Conservation (phyloP, 2,888 invertebrate genomes). For the Perdita meconis region DNA sequence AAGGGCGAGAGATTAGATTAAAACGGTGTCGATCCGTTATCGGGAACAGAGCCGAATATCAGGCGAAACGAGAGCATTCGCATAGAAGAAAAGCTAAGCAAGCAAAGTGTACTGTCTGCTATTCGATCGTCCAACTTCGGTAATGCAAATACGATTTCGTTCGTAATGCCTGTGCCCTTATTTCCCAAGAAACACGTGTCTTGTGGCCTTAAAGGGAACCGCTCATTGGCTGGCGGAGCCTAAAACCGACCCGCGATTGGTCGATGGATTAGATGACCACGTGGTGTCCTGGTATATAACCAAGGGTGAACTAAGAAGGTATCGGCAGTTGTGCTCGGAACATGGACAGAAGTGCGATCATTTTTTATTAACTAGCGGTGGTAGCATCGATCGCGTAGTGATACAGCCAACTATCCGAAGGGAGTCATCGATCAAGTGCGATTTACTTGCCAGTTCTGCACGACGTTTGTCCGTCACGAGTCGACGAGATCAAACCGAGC, state of each 20-base stretch:
- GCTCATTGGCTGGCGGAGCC: constrained; percentile 73
- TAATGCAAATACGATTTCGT: constrained; percentile 73
- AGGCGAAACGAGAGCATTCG: constrained; percentile 15
- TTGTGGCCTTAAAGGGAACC: constrained; percentile 69
- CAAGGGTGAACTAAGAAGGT: constrained; percentile 78
- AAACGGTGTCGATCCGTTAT: neutral
- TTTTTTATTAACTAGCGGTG: constrained; percentile 51
- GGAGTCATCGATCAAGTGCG: constrained; percentile 47
- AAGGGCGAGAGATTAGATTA: neutral
- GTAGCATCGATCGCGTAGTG: constrained; percentile 58
- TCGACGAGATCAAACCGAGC: constrained; percentile 1
- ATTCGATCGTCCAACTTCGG: constrained; percentile 71
- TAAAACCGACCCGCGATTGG: constrained; percentile 77
- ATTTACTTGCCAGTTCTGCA: constrained; percentile 20
- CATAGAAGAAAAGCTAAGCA: constrained; percentile 24
- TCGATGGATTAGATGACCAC: constrained; percentile 82
- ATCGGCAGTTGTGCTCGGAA: constrained; percentile 80
- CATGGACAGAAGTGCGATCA: constrained; percentile 71
- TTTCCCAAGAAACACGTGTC: constrained; percentile 80
- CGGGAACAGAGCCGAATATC: neutral
- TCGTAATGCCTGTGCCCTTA: constrained; percentile 79
- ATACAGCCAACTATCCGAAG: constrained; percentile 24
- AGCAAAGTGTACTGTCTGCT: constrained; percentile 32
- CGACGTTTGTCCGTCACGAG: neutral
- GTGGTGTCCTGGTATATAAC: constrained; percentile 83